Conservation (phyloP, 2,797 vertebrate genomes). For the Hylomyscus alleni region DNA sequence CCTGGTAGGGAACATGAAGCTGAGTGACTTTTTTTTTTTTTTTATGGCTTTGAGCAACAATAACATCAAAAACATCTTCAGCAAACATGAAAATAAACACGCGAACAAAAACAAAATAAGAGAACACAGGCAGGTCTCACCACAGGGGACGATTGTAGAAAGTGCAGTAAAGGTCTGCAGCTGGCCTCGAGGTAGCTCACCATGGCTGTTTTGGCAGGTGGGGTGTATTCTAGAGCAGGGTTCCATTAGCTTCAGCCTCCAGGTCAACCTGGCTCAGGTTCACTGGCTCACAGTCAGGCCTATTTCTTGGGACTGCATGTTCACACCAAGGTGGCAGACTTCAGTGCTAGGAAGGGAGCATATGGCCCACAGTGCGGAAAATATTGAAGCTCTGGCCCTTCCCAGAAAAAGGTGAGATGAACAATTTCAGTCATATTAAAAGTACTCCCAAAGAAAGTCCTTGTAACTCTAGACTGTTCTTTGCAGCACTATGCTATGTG, state of each 20-base stretch:
- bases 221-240: background rate
- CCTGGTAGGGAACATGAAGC: background rate
- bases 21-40: no score
- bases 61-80: background rate
- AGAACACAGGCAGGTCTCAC: background rate
- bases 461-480: background rate
- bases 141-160: background rate
- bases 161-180: conserved; percentile 9
- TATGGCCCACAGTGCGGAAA: background rate
- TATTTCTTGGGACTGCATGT: background rate
- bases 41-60: conserved; percentile 33
- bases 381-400: background rate
- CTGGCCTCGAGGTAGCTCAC: background rate
- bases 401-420: background rate
- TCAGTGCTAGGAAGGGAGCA: background rate
- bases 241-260: conserved; percentile 40
- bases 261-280: background rate
- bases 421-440: background rate
- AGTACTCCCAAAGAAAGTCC: background rate
- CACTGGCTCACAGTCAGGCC: conserved; percentile 9
- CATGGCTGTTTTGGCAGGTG: conserved; percentile 53
- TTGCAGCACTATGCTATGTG: background rate
- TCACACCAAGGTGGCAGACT: background rate
- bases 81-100: conserved; percentile 49
- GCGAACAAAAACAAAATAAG: conserved; percentile 55